phyloP scores from a whole-genome alignment of 2,797 vertebrate species.

The Pangasius macronema region DNA sequence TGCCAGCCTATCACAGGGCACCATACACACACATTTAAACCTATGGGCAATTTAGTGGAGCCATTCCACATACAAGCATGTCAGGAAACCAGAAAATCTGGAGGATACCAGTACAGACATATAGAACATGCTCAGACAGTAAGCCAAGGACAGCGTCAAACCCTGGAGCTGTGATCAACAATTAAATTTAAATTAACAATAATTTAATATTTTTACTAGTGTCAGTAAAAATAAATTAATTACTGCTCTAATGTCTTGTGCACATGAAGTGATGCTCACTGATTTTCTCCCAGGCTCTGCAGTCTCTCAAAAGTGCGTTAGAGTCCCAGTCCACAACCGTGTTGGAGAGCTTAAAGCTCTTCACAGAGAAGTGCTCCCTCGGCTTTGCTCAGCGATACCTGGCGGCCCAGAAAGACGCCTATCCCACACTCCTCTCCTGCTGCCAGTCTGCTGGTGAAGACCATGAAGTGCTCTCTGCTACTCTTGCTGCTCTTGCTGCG shows the following conservation, averaged over 20 bases:
- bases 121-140: not conserved
- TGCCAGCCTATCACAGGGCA: not conserved
- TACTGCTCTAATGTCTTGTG: not conserved
- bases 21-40: not conserved
- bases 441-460: slow-evolving; percentile 71
- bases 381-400: slow-evolving; percentile 84
- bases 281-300: slow-evolving; percentile 74
- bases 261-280: not conserved
- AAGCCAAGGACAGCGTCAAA: not conserved
- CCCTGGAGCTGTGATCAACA: not conserved
- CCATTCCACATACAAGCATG: not conserved
- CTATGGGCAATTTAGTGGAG: not conserved
- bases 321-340: slow-evolving; percentile 50
- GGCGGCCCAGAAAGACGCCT: slow-evolving; percentile 87
- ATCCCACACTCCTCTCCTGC: slow-evolving; percentile 80
- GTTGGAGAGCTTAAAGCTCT: slow-evolving; percentile 64
- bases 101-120: not conserved
- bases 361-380: slow-evolving; percentile 81
- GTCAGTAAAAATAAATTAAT: not conserved
- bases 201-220: not conserved
- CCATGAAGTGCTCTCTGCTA: slow-evolving; percentile 62
- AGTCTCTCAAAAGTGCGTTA: slow-evolving; percentile 72
- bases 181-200: not conserved
- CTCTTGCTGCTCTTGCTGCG: slow-evolving; percentile 73
- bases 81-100: not conserved